phyloP scores from a whole-genome alignment of 1,140 invertebrate genomes.

The Triops longicaudatus region DNA sequence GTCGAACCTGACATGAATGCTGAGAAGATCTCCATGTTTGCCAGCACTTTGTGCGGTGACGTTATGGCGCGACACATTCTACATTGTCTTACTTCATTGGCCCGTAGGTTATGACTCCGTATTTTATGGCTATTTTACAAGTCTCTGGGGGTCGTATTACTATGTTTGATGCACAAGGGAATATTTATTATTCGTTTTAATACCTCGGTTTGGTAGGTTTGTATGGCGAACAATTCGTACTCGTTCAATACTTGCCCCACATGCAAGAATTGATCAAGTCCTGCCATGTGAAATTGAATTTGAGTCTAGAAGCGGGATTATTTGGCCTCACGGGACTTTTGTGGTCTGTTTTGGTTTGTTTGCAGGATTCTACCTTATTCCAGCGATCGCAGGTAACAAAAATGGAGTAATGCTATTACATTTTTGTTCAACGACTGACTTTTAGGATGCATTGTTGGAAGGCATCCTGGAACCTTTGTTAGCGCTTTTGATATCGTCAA shows the following conservation, averaged over 20 bases:
- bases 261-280: constrained; percentile 59
- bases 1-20: constrained; percentile 41
- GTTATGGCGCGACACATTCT: constrained; percentile 70
- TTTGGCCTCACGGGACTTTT: constrained; percentile 74
- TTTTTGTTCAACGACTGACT: neutral
- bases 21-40: constrained; percentile 30
- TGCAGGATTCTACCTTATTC: constrained; percentile 50
- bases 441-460: neutral
- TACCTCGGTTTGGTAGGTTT: constrained; percentile 48
- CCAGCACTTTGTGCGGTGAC: constrained; percentile 55
- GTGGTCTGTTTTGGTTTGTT: constrained; percentile 41
- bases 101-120: constrained; percentile 44
- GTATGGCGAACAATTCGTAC: constrained; percentile 87
- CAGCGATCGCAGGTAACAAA: constrained; percentile 64
- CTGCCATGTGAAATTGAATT: constrained; percentile 18
- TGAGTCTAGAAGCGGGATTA: constrained; percentile 68
- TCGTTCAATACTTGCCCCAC: constrained; percentile 89
- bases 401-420: neutral
- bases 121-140: neutral
- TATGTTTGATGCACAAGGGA: neutral
- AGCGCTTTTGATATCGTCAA: neutral
- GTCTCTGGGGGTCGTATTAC: neutral
- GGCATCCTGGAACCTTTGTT: neutral
- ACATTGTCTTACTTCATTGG: constrained; percentile 76
- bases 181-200: constrained; percentile 17